Evolutionary conservation across 2,797 vertebrate species (phyloP), one percentile per base, ranked within the genome.

Genomic region (Coccyzus lansbergi): DNA sequence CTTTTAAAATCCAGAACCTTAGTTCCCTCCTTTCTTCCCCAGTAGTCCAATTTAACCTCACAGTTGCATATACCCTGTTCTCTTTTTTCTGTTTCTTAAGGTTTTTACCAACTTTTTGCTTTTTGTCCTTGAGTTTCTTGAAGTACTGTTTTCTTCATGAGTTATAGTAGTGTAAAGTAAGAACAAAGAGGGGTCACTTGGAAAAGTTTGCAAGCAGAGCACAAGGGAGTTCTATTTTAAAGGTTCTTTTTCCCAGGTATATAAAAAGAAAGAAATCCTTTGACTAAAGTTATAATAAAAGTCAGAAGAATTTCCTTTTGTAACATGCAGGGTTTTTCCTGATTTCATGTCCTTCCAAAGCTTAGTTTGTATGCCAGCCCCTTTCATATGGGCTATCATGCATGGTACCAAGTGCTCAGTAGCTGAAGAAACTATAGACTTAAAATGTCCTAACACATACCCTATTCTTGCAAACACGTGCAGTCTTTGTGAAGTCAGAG

Each of bases 161-260:
- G 84, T 81, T 69, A 88, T 60, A 85, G 86, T 36, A 63, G 38
- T 72, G n/a, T 67, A 87, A 94, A 94, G 69, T 44, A 64, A 95
- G 91, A 95, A 84, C 52, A 87, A 93, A 95, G 95, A 87, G 49
- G 49, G 75, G 90, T 93, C 91, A 96, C 42, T 28, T 75, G 78
- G 78, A 96, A 95, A 94, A 94, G 84, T 96, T 95, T 96, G 92
- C 75, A 80, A 91, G 60, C 60, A 85, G 65, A 77, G 42, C 90
- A 92, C 83, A 83, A 52, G 88, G 65, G 71, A 95, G 64, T 89
- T 95, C 86, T 95, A 87, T 92, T 95, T 92, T 94, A 89, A 92
- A 79, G 20, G 16, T n/a, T 87, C 75, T 64, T 88, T 85, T 88
- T 78, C 91, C 82, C 81, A 84, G 69, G 6, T 77, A 44, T 38